Conservation (phyloP, 2,113 vertebrate genomes). For the Coregonus clupeaformis region DNA sequence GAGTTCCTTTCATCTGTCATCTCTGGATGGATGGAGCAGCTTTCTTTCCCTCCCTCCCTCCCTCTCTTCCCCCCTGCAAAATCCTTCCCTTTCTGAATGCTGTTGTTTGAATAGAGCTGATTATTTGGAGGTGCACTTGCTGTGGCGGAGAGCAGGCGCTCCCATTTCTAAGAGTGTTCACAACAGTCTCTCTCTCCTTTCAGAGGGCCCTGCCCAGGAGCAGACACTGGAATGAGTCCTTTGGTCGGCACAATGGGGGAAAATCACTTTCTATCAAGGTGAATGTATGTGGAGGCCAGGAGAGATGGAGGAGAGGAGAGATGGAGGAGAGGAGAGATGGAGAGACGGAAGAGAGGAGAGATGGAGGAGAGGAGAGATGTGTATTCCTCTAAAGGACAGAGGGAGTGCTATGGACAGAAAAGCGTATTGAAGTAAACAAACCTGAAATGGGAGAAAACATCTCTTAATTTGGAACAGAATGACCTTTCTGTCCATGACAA, state of each 20-base stretch:
- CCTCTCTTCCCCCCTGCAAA: neutral
- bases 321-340: too few species aligned
- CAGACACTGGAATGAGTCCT: conserved; percentile 28
- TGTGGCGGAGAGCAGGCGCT: conserved; percentile 3
- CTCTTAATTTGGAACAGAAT: neutral
- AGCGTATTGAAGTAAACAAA: neutral
- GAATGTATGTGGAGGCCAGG: conserved; percentile 4
- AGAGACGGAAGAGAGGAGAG: too few species aligned
- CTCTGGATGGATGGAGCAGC: conserved; percentile 20
- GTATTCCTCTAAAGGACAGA: neutral
- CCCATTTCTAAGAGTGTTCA: conserved; percentile 16
- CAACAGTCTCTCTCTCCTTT: conserved; percentile 11
- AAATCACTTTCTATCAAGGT: conserved; percentile 23
- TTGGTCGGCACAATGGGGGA: conserved; percentile 23
- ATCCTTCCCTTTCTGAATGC: neutral
- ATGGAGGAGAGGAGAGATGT: neutral
- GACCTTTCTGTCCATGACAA: neutral
- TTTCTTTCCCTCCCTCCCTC: neutral
- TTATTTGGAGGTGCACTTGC: conserved; percentile 8
- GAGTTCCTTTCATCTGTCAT: conserved; percentile 18
- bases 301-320: neutral
- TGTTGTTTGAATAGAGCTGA: conserved; percentile 16
- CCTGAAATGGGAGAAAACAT: neutral
- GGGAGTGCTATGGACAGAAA: neutral
- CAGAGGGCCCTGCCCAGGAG: neutral